Evolutionary conservation across 2,888 invertebrate genomes (phyloP), one percentile per base, ranked within the genome.

Genomic region (Platycheirus rosarum): DNA sequence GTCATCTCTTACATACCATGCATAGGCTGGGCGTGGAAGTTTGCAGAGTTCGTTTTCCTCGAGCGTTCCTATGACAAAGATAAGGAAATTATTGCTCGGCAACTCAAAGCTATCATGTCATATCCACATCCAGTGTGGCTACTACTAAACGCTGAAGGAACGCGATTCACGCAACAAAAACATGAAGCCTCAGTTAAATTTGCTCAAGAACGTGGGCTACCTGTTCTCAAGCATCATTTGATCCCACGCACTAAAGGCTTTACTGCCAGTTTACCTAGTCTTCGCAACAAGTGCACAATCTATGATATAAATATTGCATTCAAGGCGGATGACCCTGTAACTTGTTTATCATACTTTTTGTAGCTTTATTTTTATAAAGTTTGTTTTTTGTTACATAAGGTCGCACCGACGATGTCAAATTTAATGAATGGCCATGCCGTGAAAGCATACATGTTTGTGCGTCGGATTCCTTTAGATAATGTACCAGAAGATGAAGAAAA

Each of bases 221-320:
- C 97, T 0, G 92, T 94, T 85, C 92, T 98, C 26, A 97, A 97
- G 88, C 95, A 98, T 88, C 97, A 98, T 89, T 92, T 98, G 55
- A 94, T 97, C 23, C 98, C 98, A n/a, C 93, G 98, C 79, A 97
- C 98, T n/a, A 95, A 95, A 91, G 98, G 98, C 1, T 98, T 98
- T 88, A 95, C 94, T 0, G 95, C 96, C 63, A 97, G 97, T 89
- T 91, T 97, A 86, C 94, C 95, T 66, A 93, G 95, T 85, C 93
- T 98, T 89, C 93, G 94, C 87, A 95, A 93, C 57, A 95, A 95
- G 90, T 94, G 96, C 85, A 96, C 95, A 23, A 93, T 98, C 79
- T 97, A 97, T 88, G 96, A 98, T 88, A 94, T 96, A 85, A 94
- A 95, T 86, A 88, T 96, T 84, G 94, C 93, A 3, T 95, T 95